phyloP scores from a whole-genome alignment of 2,888 invertebrate genomes.

The Drosophila subquinaria region DNA sequence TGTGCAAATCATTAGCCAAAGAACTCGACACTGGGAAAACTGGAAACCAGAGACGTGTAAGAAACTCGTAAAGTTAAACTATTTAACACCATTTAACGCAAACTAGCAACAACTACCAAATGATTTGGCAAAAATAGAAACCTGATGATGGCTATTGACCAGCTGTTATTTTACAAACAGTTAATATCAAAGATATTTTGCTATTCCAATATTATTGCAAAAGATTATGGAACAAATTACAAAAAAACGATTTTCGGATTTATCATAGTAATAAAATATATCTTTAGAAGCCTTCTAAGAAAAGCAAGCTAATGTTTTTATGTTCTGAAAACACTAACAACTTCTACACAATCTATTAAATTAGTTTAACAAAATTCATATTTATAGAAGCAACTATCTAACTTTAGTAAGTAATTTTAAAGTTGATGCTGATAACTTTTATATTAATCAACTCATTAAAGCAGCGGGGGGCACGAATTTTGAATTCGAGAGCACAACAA shows the following conservation, averaged over 20 bases:
- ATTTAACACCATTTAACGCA: conserved; percentile 75
- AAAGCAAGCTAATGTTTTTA: too few relatives aligned
- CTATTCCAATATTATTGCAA: neutral
- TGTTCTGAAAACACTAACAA: too few relatives aligned
- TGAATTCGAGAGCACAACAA: too few relatives aligned
- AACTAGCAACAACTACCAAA: conserved; percentile 22
- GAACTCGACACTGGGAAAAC: conserved; percentile 7
- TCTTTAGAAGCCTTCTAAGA: too few relatives aligned
- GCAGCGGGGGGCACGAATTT: too few relatives aligned
- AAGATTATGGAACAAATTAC: neutral
- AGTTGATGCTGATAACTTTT: too few relatives aligned
- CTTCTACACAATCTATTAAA: too few relatives aligned
- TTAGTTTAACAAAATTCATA: too few relatives aligned
- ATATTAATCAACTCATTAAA: too few relatives aligned
- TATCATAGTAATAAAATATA: too few relatives aligned
- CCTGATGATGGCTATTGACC: conserved; percentile 3
- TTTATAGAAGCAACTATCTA: too few relatives aligned
- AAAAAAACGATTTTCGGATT: neutral
- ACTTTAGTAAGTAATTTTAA: too few relatives aligned
- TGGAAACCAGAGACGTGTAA: neutral
- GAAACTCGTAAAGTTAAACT: conserved; percentile 48
- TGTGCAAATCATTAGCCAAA: conserved; percentile 44
- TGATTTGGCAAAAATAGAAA: conserved; percentile 21
- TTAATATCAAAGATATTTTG: neutral
- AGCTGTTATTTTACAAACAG: neutral